Conservation (phyloP, 2,113 vertebrate genomes). For the Onychostruthus taczanowskii region DNA sequence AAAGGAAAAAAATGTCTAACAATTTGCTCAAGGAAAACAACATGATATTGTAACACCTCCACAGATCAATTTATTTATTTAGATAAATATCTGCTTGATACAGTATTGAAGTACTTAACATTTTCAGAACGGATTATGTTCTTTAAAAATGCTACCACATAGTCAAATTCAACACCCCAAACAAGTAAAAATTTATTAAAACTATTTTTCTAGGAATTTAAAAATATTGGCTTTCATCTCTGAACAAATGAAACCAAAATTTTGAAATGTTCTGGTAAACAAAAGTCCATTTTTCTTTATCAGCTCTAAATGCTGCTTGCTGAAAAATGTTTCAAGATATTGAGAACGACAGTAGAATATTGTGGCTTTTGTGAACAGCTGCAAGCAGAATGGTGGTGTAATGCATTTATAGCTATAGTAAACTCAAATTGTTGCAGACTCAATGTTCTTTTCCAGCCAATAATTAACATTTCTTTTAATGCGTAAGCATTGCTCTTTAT, state of each 20-base stretch:
- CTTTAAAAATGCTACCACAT: neutral
- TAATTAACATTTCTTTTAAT: slow-evolving; percentile 5
- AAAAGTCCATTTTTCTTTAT: neutral
- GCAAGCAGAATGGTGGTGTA: neutral
- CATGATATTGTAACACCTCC: neutral
- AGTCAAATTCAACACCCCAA: neutral
- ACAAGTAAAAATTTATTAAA: neutral
- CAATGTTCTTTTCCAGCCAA: neutral
- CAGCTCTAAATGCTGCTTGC: neutral
- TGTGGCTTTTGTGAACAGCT: slow-evolving; percentile 36
- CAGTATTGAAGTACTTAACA: neutral
- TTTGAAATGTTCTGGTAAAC: neutral
- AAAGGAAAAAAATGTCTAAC: neutral
- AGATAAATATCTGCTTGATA: neutral
- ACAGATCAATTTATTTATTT: neutral
- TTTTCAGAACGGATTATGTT: neutral
- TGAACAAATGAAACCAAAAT: neutral
- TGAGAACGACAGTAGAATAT: neutral
- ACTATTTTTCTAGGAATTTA: neutral
- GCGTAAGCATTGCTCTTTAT: neutral
- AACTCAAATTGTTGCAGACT: neutral
- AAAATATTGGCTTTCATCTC: neutral
- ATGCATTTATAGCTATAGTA: slow-evolving; percentile 2
- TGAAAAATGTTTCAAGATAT: slow-evolving; percentile 4
- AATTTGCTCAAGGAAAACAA: neutral